These are phyloP conservation scores for Chrysomela aeneicollis DNA, from an alignment of 2,888 invertebrate species.

Conservation along the genomic window DNA sequence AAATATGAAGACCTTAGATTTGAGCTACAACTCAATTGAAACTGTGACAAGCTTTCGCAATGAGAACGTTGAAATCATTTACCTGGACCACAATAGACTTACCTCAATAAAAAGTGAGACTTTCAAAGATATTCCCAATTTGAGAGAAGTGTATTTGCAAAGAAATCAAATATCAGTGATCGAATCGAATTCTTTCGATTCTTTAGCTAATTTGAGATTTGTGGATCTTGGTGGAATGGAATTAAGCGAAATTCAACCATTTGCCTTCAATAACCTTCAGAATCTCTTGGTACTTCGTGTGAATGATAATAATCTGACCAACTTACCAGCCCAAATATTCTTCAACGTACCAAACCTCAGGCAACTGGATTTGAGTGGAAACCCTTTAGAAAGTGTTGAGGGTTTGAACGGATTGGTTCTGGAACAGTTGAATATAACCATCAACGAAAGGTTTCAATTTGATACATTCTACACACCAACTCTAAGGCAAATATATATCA, in stretches of 20 bases:
- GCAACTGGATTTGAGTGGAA: slow-evolving; percentile 19
- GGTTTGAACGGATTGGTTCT: slow-evolving; percentile 17
- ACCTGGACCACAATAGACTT: slow-evolving; percentile 26
- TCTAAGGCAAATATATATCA: slow-evolving; percentile 16
- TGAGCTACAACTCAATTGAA: slow-evolving; percentile 25
- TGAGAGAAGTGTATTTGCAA: slow-evolving; percentile 25
- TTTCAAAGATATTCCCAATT: slow-evolving; percentile 19
- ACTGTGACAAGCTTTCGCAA: slow-evolving; percentile 18
- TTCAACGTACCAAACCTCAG: slow-evolving; percentile 11
- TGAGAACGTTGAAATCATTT: slow-evolving; percentile 19
- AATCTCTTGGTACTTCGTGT: slow-evolving; percentile 22
- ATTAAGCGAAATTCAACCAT: slow-evolving; percentile 18
- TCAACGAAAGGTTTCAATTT: not conserved
- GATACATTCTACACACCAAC: slow-evolving; percentile 8
- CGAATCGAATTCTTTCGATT: slow-evolving; percentile 26
- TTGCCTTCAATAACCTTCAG: slow-evolving; percentile 25
- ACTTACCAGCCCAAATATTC: not conserved
- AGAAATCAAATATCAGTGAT: slow-evolving; percentile 26
- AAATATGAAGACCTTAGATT: slow-evolving; percentile 21
- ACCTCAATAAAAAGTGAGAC: slow-evolving; percentile 18
- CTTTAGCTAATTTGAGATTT: slow-evolving; percentile 15
- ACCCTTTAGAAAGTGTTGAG: not conserved
- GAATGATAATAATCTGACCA: slow-evolving; percentile 23
- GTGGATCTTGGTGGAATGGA: slow-evolving; percentile 25
- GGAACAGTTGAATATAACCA: slow-evolving; percentile 2